A percentile compares a stretch with the other conserved stretches of the same genome.
phyloP scores from a whole-genome alignment of 2,113 vertebrate species.

The Scalopus aquaticus region DNA sequence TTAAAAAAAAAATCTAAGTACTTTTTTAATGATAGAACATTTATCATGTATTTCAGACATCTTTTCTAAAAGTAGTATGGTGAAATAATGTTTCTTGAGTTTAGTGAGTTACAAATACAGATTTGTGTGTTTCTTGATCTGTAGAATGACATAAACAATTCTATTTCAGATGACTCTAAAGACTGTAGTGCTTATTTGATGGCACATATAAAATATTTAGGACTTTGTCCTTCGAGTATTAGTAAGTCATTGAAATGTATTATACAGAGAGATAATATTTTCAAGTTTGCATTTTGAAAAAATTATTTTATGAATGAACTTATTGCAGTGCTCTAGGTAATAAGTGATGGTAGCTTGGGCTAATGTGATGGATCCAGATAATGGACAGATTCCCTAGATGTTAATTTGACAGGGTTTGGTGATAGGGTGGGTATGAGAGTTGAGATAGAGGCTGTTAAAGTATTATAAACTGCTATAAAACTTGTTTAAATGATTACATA shows the following conservation, averaged over 20 bases:
- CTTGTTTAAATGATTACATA: background rate
- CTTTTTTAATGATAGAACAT: constrained; percentile 13
- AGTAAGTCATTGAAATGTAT: constrained; percentile 1
- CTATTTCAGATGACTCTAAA: constrained; percentile 21
- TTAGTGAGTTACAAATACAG: background rate
- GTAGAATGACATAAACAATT: background rate
- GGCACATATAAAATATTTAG: background rate
- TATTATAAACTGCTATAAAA: background rate
- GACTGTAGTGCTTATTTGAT: background rate
- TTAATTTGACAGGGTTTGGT: background rate
- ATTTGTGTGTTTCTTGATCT: constrained; percentile 36
- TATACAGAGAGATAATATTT: background rate
- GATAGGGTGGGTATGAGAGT: background rate
- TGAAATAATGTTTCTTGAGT: constrained; percentile 34
- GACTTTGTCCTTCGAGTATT: constrained; percentile 11
- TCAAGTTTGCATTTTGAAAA: background rate
- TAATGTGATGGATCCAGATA: background rate
- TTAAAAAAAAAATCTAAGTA: background rate
- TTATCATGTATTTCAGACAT: background rate
- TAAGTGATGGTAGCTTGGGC: background rate
- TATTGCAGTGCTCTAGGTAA: background rate
- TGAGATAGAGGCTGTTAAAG: background rate
- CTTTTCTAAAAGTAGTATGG: background rate
- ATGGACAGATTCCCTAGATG: background rate
- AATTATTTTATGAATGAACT: background rate